Percentiles rank a stretch among this genome's conserved stretches.
phyloP scores from a whole-genome alignment of 1,140 invertebrate species.

The Papilio polytes region DNA sequence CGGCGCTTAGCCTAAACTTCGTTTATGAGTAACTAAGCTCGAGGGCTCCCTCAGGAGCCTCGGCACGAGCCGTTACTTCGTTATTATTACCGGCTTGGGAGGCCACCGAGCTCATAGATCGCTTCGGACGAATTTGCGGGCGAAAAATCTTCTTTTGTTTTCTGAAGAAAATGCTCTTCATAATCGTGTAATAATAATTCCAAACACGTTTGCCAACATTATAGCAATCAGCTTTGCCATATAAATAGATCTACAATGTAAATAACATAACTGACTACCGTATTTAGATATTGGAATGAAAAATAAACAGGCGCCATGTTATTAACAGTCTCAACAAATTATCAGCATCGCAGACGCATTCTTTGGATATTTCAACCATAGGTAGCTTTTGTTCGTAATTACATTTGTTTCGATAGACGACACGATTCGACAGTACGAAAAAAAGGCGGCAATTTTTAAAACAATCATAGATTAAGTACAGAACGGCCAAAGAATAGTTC shows the following conservation, averaged over 20 bases:
- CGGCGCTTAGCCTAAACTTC: no score
- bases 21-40: no score
- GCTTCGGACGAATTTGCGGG: no score
- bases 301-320: slow-evolving; percentile 18
- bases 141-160: no score
- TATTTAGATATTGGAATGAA: slow-evolving; percentile 28
- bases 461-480: not conserved
- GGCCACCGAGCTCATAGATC: no score
- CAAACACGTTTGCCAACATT: no score
- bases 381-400: not conserved
- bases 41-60: no score
- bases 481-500: not conserved
- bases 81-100: no score
- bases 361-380: slow-evolving; percentile 3
- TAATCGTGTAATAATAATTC: no score
- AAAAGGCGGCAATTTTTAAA: not conserved
- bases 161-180: no score
- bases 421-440: not conserved
- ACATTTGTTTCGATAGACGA: not conserved
- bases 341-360: not conserved
- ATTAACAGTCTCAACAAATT: slow-evolving; percentile 1
- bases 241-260: slow-evolving; percentile 15
- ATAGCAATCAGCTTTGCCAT: not conserved
- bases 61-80: no score
- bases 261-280: slow-evolving; percentile 18